Conservation (phyloP, 64 coral and sea anemone genomes). For the Pocillopora verrucosa region DNA sequence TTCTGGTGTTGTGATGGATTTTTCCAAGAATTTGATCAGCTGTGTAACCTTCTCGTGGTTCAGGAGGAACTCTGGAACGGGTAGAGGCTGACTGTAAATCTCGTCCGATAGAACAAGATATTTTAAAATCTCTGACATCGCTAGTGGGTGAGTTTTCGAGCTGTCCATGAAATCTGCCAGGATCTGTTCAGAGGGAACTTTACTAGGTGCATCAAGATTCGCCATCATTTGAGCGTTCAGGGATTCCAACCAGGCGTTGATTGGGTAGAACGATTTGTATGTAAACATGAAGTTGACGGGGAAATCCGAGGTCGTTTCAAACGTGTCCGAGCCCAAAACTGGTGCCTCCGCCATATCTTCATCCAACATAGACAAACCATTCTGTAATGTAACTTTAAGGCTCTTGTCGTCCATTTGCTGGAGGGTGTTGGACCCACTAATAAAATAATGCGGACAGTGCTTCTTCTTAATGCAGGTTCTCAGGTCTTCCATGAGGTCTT, state of each 20-base stretch:
- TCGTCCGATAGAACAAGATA: slow-evolving; percentile 53
- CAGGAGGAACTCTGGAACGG: slow-evolving; percentile 28
- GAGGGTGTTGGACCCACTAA: slow-evolving; percentile 35
- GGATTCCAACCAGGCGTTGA: slow-evolving; percentile 51
- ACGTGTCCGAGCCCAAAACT: slow-evolving; percentile 10
- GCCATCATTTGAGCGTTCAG: slow-evolving; percentile 55
- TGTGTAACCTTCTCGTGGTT: slow-evolving; percentile 34
- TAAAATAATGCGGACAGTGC: slow-evolving; percentile 47
- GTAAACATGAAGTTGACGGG: slow-evolving; percentile 59
- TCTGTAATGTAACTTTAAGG: slow-evolving; percentile 15
- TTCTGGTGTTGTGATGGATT: slow-evolving; percentile 21
- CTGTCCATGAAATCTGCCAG: slow-evolving; percentile 29
- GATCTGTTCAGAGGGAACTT: slow-evolving; percentile 33
- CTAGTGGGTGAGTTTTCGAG: slow-evolving; percentile 43
- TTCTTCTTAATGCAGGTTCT: slow-evolving; percentile 45
- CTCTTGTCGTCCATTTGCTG: slow-evolving; percentile 60
- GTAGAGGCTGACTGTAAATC: slow-evolving; percentile 29
- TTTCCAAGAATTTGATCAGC: slow-evolving; percentile 29
- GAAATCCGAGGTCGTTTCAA: slow-evolving; percentile 30
- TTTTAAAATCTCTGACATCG: slow-evolving; percentile 55
- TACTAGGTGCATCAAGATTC: slow-evolving; percentile 36
- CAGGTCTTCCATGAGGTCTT: slow-evolving; percentile 45
- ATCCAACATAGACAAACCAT: slow-evolving; percentile 43
- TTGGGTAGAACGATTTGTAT: slow-evolving; percentile 48
- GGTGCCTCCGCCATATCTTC: slow-evolving; percentile 55